Conservation (phyloP, 1,140 invertebrate species). For the Lamellibrachia luymesi region DNA sequence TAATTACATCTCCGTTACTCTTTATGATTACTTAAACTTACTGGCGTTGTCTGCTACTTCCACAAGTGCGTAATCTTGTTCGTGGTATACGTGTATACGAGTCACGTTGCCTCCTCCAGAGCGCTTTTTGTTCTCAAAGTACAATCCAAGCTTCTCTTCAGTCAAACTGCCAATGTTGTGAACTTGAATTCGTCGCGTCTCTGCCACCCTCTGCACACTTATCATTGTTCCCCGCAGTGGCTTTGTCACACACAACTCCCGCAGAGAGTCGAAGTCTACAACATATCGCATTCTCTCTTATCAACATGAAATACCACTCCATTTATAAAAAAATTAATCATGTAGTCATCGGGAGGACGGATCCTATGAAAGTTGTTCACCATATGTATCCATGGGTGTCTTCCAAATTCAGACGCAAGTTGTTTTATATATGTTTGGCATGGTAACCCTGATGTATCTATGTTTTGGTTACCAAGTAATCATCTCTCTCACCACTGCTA, state of each 20-base stretch:
- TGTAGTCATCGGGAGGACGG: too few relatives aligned
- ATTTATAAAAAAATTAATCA: neutral
- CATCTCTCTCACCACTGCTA: too few relatives aligned
- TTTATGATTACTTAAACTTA: neutral
- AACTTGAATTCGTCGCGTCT: slow-evolving; percentile 1
- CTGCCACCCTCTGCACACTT: neutral
- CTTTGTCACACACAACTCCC: neutral
- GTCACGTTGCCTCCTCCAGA: slow-evolving; percentile 11
- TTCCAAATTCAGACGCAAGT: too few relatives aligned
- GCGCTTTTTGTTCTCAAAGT: slow-evolving; percentile 15
- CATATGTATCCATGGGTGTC: too few relatives aligned
- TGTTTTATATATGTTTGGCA: too few relatives aligned
- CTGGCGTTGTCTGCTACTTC: neutral
- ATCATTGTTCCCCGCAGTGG: slow-evolving; percentile 11
- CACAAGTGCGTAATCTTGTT: neutral
- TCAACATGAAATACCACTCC: neutral
- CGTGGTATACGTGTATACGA: neutral
- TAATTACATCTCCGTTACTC: neutral
- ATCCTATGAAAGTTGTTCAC: too few relatives aligned
- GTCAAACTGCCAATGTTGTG: neutral
- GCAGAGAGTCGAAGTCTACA: slow-evolving; percentile 2
- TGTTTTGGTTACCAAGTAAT: too few relatives aligned
- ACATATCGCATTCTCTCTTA: neutral
- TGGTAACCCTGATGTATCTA: too few relatives aligned
- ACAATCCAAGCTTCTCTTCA: neutral